Conservation (phyloP, 2,797 vertebrate genomes). For the Malurus leucopterus region DNA sequence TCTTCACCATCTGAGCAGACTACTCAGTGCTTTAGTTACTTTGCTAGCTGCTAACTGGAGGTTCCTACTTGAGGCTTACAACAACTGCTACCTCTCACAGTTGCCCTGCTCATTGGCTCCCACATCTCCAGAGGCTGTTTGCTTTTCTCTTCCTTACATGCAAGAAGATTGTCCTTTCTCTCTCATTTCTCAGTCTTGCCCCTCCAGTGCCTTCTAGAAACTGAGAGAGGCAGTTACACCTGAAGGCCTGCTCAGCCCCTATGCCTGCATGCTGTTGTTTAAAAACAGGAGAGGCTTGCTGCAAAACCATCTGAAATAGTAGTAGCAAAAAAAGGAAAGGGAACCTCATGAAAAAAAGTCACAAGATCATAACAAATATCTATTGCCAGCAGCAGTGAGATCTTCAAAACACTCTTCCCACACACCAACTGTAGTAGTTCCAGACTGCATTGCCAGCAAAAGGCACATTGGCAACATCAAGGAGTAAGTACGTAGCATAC, state of each 20-base stretch:
- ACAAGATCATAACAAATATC: neutral
- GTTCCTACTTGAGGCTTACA: neutral
- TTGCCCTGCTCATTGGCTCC: neutral
- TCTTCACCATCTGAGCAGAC: neutral
- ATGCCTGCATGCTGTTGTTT: neutral
- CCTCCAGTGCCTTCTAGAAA: neutral
- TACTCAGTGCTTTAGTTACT: neutral
- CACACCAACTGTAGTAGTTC: fast-evolving
- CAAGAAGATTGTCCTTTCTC: neutral
- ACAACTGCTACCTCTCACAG: neutral
- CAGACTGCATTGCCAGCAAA: fast-evolving
- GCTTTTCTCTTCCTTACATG: neutral
- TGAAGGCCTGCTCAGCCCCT: neutral
- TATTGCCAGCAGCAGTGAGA: neutral
- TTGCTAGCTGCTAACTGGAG: neutral
- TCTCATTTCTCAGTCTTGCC: neutral
- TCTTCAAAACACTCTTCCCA: neutral
- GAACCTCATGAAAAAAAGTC: neutral
- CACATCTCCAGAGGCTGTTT: neutral
- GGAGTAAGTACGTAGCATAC: neutral
- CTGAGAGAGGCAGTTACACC: neutral
- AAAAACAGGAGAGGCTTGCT: neutral
- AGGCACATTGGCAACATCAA: neutral
- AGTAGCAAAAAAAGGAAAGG: neutral
- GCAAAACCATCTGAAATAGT: neutral